phyloP scores from a whole-genome alignment of 2,797 vertebrate genomes.

The Hybognathus amarus region DNA sequence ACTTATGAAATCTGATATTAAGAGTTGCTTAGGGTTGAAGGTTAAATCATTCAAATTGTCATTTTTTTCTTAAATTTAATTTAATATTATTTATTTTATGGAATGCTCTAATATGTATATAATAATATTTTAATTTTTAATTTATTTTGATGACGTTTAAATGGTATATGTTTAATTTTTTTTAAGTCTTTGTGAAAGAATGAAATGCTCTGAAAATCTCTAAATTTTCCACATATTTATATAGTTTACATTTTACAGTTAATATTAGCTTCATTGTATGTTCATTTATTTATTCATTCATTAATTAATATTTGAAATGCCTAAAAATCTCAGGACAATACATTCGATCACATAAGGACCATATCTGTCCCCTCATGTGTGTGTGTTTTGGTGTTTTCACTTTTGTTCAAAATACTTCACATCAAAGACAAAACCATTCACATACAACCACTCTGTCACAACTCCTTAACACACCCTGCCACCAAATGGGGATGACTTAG shows the following conservation, averaged over 20 bases:
- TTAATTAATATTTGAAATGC: not conserved
- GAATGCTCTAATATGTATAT: not conserved
- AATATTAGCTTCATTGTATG: not conserved
- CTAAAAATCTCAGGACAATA: conserved; percentile 60
- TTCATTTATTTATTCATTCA: not conserved
- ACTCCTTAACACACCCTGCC: conserved; percentile 28
- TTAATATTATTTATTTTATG: not conserved
- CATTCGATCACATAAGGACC: conserved; percentile 69
- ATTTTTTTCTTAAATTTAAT: not conserved
- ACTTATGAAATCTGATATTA: conserved; percentile 17
- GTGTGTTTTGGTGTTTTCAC: conserved; percentile 51
- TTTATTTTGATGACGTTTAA: not conserved
- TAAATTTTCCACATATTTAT: no score
- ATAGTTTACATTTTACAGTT: not conserved
- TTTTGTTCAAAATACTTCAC: conserved; percentile 71
- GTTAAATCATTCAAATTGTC: not conserved
- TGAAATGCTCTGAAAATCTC: not conserved
- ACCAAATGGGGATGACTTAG: conserved; percentile 69
- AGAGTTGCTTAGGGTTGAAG: not conserved
- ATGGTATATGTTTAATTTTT: not conserved
- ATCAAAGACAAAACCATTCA: conserved; percentile 69
- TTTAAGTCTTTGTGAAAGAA: not conserved
- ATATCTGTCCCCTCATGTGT: conserved; percentile 53
- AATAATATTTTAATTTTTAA: no score
- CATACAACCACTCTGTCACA: conserved; percentile 40